These are phyloP conservation scores for Aphelinus atriplicis DNA, from an alignment of 1,140 invertebrate genomes.

Conservation along the genomic window DNA sequence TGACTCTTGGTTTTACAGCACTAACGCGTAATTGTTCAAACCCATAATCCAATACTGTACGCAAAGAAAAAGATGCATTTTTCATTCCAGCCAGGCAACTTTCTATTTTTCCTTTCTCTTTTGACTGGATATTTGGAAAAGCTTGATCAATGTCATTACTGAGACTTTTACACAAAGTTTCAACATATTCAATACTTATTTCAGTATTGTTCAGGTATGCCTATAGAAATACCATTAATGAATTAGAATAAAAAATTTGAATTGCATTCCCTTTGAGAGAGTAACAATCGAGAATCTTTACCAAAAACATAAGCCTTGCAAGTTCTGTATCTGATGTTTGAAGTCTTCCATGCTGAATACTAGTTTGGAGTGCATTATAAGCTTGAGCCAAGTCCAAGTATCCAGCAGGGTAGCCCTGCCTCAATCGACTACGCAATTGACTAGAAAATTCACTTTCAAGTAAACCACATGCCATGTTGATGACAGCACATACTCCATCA, in stretches of 20 bases:
- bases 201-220: slow-evolving; percentile 95
- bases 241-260: slow-evolving; percentile 3
- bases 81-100: slow-evolving; percentile 82
- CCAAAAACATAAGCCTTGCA: slow-evolving; percentile 75
- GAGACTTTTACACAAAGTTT: slow-evolving; percentile 79
- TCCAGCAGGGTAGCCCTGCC: slow-evolving; percentile 87
- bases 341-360: slow-evolving; percentile 83
- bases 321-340: slow-evolving; percentile 86
- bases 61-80: slow-evolving; percentile 78
- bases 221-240: slow-evolving; percentile 61
- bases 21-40: slow-evolving; percentile 84
- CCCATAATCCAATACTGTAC: slow-evolving; percentile 84
- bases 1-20: slow-evolving; percentile 87
- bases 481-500: slow-evolving; percentile 95
- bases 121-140: slow-evolving; percentile 71
- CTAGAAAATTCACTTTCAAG: slow-evolving; percentile 88
- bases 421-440: slow-evolving; percentile 79
- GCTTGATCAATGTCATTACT: slow-evolving; percentile 75
- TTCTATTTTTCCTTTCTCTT: slow-evolving; percentile 78
- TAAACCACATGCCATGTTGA: slow-evolving; percentile 91
- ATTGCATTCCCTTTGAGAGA: no score
- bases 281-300: slow-evolving; percentile 54
- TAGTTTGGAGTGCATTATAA: slow-evolving; percentile 82
- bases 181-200: slow-evolving; percentile 88
- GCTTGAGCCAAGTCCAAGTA: slow-evolving; percentile 84